Evolutionary conservation across 1,140 invertebrate species (phyloP).

Genomic region (Aricia agestis): DNA sequence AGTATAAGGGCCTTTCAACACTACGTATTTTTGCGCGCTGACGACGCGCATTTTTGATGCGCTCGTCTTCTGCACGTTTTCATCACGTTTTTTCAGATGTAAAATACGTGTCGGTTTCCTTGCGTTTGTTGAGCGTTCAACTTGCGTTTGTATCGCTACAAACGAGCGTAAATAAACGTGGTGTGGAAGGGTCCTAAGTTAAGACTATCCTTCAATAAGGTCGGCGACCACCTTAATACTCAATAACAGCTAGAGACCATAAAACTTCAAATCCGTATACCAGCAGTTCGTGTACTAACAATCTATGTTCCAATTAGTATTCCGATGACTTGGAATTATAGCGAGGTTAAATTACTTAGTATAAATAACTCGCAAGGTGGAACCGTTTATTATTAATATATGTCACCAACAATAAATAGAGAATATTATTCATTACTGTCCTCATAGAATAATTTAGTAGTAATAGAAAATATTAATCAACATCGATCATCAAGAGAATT

Average conservation of each 20-base stretch:
- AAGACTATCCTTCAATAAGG: too few relatives aligned
- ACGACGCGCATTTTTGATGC: too few relatives aligned
- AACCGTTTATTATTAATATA: constrained; percentile 4
- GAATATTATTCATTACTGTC: constrained; percentile 3
- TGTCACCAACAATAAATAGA: neutral
- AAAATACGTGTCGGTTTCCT: too few relatives aligned
- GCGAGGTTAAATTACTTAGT: constrained; percentile 6
- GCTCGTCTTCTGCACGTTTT: too few relatives aligned
- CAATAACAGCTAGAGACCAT: neutral
- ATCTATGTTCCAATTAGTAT: constrained; percentile 1
- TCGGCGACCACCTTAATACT: too few relatives aligned
- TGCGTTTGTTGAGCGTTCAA: too few relatives aligned
- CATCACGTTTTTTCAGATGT: too few relatives aligned
- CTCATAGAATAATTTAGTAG: neutral
- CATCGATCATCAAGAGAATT: neutral
- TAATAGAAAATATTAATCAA: neutral
- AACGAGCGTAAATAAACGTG: too few relatives aligned
- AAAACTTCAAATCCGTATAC: neutral
- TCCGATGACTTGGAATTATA: constrained; percentile 9
- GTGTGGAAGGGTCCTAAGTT: too few relatives aligned
- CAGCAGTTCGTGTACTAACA: neutral
- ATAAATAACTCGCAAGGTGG: constrained; percentile 7
- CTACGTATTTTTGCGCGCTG: too few relatives aligned
- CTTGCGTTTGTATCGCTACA: too few relatives aligned
- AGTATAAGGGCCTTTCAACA: too few relatives aligned